Conservation (phyloP, 64 coral and sea anemone species). For the Pocillopora verrucosa region DNA sequence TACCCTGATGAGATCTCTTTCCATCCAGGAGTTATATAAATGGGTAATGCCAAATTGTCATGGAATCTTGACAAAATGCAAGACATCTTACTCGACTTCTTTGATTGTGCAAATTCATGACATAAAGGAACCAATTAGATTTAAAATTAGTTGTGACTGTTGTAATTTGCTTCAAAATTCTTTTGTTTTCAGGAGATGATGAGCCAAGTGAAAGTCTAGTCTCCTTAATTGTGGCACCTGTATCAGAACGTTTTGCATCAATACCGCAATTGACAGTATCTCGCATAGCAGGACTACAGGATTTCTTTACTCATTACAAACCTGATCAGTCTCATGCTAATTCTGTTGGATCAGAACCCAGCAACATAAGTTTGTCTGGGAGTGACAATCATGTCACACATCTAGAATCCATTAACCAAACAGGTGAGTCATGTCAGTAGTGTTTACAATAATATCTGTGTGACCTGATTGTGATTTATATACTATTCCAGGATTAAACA, state of each 20-base stretch:
- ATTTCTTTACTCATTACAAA: constrained; percentile 45
- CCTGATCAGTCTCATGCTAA: not conserved
- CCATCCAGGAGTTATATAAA: too few relatives aligned
- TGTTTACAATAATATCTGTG: not conserved
- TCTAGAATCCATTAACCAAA: not conserved
- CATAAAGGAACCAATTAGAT: not conserved
- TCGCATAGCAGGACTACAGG: constrained; percentile 41
- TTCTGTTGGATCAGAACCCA: not conserved
- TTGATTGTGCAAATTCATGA: not conserved
- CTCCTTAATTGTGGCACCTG: constrained; percentile 40
- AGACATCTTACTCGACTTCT: too few relatives aligned
- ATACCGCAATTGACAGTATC: constrained; percentile 25
- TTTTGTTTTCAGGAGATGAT: constrained; percentile 35
- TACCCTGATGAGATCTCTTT: too few relatives aligned
- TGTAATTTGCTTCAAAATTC: too few relatives aligned
- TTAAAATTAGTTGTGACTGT: not conserved
- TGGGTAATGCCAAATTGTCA: too few relatives aligned
- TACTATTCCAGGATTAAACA: too few relatives aligned
- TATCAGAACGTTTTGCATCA: constrained; percentile 1
- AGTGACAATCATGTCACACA: not conserved
- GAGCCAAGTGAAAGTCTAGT: constrained; percentile 28
- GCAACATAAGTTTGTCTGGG: not conserved
- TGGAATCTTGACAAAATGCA: too few relatives aligned
- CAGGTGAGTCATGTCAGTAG: constrained; percentile 7
- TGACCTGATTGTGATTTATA: too few relatives aligned